Percentiles rank a stretch among this genome's conserved stretches.
Conservation (phyloP, 2,797 vertebrate species). For the Notolabrus celidotus region DNA sequence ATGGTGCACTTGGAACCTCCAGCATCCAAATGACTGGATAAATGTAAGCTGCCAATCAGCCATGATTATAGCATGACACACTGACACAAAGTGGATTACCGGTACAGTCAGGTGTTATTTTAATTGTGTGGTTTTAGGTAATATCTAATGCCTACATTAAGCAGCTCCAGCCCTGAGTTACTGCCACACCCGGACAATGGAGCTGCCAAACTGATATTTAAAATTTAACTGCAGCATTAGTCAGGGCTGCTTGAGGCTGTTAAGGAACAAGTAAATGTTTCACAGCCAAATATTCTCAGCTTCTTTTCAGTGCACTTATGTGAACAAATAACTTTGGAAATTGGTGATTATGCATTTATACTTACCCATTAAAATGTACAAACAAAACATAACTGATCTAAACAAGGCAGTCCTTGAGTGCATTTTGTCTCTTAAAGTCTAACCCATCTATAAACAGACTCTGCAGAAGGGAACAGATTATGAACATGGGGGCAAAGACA, state of each 20-base stretch:
- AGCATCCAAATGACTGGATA: not conserved
- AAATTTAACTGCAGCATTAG: conserved; percentile 15
- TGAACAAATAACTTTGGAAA: not conserved
- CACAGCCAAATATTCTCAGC: conserved; percentile 12
- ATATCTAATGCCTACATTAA: not conserved
- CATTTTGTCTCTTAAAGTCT: too few relatives aligned
- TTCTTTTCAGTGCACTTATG: conserved; percentile 1
- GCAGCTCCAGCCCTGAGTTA: conserved; percentile 3
- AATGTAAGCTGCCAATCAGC: conserved; percentile 6
- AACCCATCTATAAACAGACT: too few relatives aligned
- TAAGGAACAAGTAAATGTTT: conserved; percentile 24
- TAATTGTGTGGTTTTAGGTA: conserved; percentile 3
- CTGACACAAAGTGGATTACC: conserved; percentile 18
- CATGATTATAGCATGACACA: conserved; percentile 7
- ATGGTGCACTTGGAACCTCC: not conserved
- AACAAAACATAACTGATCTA: not conserved
- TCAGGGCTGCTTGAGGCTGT: conserved; percentile 3
- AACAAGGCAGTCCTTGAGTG: not conserved
- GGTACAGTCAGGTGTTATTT: not conserved
- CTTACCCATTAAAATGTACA: conserved; percentile 1
- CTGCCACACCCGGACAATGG: conserved; percentile 15
- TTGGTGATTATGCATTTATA: not conserved
- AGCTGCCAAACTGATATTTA: conserved; percentile 27
- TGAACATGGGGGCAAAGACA: too few relatives aligned
- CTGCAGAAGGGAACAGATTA: too few relatives aligned